Base-by-base conservation (phyloP, 2,888 invertebrate genomes). In the Temnothorax rugatulus region DNA sequence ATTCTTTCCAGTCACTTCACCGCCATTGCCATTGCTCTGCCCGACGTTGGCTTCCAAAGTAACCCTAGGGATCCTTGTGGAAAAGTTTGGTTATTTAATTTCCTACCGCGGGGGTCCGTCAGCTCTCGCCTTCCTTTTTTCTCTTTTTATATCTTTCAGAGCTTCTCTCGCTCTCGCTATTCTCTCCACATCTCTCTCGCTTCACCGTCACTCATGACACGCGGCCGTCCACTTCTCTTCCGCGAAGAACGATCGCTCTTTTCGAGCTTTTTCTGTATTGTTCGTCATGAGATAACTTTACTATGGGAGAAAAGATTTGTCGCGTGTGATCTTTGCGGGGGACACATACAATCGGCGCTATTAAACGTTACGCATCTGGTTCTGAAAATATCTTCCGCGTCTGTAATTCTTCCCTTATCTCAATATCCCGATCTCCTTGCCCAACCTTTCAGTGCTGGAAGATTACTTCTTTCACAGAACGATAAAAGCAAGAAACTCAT, bases 81-180 rank as follows among this genome's bases (percentile, higher is more conserved):
- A 87, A 93, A 93, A 93, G 91, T 94, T 94, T 91, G 92, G 91
- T 94, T 94, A 94, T 93, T 94, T 94, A 94, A 94, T 94, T 94
- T 93, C 88, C 89, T 87, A 84, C 91, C 79, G 88, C 86, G 87
- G 29, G 44, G 29, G 86, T 87, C 82, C 85, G 87, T 84, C 64
- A 50, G 41, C 73, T 76, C 29, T 75, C 57, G n/a, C 59, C 34
- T 64, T 41, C 64, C 13, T 44, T 44, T 41, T 59, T 21, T 47
- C 21, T 66, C 66, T 47, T 54, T 85, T 79, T 57, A 71, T 34
- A 59, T 82, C 57, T 34, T 71, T 54, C 73, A 66, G 71, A 52
- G 54, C 34, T 57, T 44, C 44, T n/a, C 50, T 18, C 54, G n/a
- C 41, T 29, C 41, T 29, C 52, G 38, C 50, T 74, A n/a, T 83